Base-by-base conservation (phyloP, 2,888 invertebrate genomes). In the Muscina levida region DNA sequence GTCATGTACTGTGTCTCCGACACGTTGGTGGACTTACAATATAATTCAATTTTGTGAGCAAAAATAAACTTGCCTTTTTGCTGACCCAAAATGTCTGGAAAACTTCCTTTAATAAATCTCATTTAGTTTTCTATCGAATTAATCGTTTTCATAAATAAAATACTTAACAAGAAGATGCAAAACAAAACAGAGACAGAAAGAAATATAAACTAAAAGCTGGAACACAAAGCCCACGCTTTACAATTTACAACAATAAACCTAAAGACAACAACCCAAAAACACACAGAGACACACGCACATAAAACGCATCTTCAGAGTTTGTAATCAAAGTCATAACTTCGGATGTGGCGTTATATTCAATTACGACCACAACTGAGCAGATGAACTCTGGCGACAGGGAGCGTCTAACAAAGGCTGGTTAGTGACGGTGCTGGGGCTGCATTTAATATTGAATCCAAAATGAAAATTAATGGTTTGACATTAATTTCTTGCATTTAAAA, bases 241-340 rank as follows among this genome's bases (percentile, higher is more conserved):
- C 79, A 71, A 59, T 67, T 72, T 62, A 66, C 79, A 79, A 5
- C 74, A 79, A 56, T 79, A 44, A 59, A n/a, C n/a, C 71, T 67
- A 67, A 66, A 57, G 19, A 71, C 57, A 79, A 71, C 31, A 72
- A 39, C 57, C 5, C 67, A n/a, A 59, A 67, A 17, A 42, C 17
- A 22, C n/a, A 66, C 37, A 59, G n/a, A n/a, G n/a, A n/a, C n/a
- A n/a, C n/a, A n/a, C n/a, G n/a, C n/a, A 13, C 53, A 48, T 65
- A 19, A 59, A 17, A 62, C n/a, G 62, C 62, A 42, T 42, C 62
- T 42, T 42, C 42, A 13, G 37, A n/a, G 15, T 19, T 19, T 62
- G 42, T 62, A 62, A 62, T 62, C 22, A 59, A 62, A 62, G 22
- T 22, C 37, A 42, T 42, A 62, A 62, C 8, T 42, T 62, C 13